Conservation (phyloP, 2,888 invertebrate genomes). For the Hypomecis punctinalis region DNA sequence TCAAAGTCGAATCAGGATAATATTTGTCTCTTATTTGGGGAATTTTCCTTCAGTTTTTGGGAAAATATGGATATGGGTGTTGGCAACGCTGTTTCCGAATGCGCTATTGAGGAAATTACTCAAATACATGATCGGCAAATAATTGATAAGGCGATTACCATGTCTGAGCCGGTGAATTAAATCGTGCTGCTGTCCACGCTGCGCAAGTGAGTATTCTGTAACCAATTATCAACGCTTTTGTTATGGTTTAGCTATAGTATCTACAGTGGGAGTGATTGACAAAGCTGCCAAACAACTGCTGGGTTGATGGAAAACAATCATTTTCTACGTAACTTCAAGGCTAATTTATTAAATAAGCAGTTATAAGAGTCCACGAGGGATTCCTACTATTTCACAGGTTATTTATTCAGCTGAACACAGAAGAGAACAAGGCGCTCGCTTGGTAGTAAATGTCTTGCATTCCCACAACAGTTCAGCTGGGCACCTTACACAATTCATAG, state of each 20-base stretch:
- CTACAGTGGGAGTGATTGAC: not conserved
- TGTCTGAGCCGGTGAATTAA: conserved; percentile 24
- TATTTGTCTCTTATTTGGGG: not conserved
- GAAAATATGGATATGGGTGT: not conserved
- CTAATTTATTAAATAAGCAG: conserved; percentile 42
- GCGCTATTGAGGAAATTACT: not conserved
- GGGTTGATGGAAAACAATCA: not conserved
- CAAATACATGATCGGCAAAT: conserved; percentile 14
- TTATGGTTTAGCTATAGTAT: not conserved
- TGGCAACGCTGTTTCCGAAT: not conserved
- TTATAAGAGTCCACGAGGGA: not conserved
- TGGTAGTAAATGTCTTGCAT: too few species aligned
- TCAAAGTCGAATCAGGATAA: too few species aligned
- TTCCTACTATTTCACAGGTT: too few species aligned
- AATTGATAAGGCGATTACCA: conserved; percentile 20
- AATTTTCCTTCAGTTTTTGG: too few species aligned
- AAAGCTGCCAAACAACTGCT: not conserved
- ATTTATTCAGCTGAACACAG: too few species aligned
- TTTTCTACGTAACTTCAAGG: conserved; percentile 26
- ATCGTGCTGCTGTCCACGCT: conserved; percentile 16
- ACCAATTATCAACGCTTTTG: not conserved
- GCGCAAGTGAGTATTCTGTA: conserved; percentile 13
- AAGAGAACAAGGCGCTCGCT: too few species aligned
- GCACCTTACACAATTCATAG: too few species aligned
- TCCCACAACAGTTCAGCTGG: too few species aligned